These are phyloP conservation scores for Caradrina kadenii DNA, from an alignment of 2,888 invertebrate genomes.

Conservation along the genomic window DNA sequence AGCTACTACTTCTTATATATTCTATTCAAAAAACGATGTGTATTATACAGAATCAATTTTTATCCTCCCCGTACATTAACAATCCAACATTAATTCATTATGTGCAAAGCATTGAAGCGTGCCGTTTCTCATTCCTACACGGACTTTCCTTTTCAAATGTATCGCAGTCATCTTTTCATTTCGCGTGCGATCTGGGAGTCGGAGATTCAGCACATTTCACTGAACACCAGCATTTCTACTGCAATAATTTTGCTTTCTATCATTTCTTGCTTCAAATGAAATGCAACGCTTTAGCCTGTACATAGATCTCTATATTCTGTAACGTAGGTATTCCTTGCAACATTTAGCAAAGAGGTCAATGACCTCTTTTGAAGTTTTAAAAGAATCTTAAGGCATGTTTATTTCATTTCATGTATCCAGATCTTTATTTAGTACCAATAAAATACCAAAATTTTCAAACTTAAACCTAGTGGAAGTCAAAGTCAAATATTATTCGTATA, in stretches of 20 bases:
- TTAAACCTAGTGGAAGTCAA: too few species aligned
- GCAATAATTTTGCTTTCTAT: conserved; percentile 56
- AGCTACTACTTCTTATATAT: too few species aligned
- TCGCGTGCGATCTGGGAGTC: conserved; percentile 53
- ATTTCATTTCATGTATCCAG: too few species aligned
- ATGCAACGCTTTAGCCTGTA: conserved; percentile 34
- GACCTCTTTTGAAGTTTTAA: too few species aligned
- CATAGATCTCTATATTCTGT: conserved; percentile 22
- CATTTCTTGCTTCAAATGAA: conserved; percentile 36
- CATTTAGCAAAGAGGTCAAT: conserved; percentile 5
- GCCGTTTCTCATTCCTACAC: conserved; percentile 46
- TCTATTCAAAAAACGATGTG: too few species aligned
- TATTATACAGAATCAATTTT: not conserved
- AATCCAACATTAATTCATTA: conserved; percentile 13
- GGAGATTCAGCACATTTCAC: conserved; percentile 58
- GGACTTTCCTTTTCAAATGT: conserved; percentile 58
- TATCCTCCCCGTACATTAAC: conserved; percentile 17
- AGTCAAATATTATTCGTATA: too few species aligned
- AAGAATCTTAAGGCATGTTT: too few species aligned
- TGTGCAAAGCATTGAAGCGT: conserved; percentile 38
- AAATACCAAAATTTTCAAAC: too few species aligned
- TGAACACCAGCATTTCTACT: conserved; percentile 41
- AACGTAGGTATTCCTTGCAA: not conserved
- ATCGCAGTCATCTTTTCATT: conserved; percentile 60
- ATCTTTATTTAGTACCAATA: too few species aligned